Evolutionary conservation across 2,888 invertebrate species (phyloP), one percentile per base, ranked within the genome.

Genomic region (Stenurella melanura): DNA sequence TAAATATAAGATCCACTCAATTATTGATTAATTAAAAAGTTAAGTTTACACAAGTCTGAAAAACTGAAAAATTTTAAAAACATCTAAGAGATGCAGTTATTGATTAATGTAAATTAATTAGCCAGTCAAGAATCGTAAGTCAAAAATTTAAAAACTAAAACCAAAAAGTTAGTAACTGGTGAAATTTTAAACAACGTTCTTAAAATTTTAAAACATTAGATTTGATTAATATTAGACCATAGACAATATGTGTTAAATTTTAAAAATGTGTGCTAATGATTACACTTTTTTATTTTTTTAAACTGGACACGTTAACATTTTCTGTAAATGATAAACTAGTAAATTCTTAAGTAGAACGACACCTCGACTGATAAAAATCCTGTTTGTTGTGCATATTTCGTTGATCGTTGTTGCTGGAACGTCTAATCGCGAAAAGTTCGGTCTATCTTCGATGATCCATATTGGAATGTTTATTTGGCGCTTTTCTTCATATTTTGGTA

Each of bases 381-480:
- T 60, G 38, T 30, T n/a, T 58, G 11, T 21, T 19, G 18, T 6
- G 67, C 30, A 50, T 50, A 54, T 26, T 50, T 67, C 42, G 70
- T 58, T 26, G 70, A 60, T 42, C 58, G 70, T 11, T 42, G 58
- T 70, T 54, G 67, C n/a, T 60, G 58, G n/a, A n/a, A 38, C 11
- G 57, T 30, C 70, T 70, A 70, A 70, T 70, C 70, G 70, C 70
- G 70, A 60, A 58, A 58, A 11, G 60, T 70, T 70, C 70, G 70
- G 58, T 70, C 70, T 70, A 70, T 34, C 1, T 56, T 17, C 1
- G 17, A 34, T n/a, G 12, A 19, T 42, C 38, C 30, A 9, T 34
- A 34, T 34, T 34, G 30, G 30, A 34, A 34, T 34, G 30, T 64
- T n/a, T n/a, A n/a, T n/a, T 7, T 15, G 11, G 64, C 64, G 64